Conservation (phyloP, 2,888 invertebrate species). For the Ophion slaviceki region DNA sequence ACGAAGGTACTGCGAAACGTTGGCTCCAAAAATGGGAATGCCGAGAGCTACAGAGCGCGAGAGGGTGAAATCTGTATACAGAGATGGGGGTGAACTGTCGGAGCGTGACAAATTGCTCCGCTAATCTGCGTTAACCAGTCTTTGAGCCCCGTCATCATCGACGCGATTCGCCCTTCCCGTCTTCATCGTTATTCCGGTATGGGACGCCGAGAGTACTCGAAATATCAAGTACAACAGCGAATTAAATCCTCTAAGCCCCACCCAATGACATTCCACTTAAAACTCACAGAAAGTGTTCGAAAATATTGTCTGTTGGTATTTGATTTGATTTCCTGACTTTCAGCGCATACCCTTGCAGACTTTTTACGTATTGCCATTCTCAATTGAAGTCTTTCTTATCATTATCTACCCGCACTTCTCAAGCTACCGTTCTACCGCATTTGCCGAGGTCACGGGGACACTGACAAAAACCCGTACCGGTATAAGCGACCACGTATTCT, state of each 20-base stretch:
- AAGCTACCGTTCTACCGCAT: no score
- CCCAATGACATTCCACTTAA: constrained; percentile 13
- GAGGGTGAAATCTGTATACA: constrained; percentile 48
- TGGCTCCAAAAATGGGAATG: constrained; percentile 46
- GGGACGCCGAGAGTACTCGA: constrained; percentile 71
- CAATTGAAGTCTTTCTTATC: no score
- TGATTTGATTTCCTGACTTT: not conserved
- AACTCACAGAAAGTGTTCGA: not conserved
- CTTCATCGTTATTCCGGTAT: constrained; percentile 73
- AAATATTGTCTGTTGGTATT: not conserved
- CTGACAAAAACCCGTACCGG: no score
- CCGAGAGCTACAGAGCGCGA: constrained; percentile 52
- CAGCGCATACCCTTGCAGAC: not conserved
- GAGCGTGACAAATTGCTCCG: constrained; percentile 82
- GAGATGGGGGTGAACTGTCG: constrained; percentile 78
- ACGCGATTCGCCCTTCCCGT: constrained; percentile 64
- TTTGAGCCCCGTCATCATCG: constrained; percentile 78
- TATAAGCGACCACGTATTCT: no score
- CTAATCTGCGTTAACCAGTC: constrained; percentile 83
- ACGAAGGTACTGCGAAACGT: constrained; percentile 64
- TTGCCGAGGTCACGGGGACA: no score
- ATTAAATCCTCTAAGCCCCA: constrained; percentile 43
- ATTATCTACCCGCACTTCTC: no score
- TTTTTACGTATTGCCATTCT: no score
- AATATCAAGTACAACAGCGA: constrained; percentile 62